A percentile compares a stretch with the other conserved stretches of the same genome.
Conservation (phyloP, 2,113 vertebrate genomes). For the Microtus pennsylvanicus region DNA sequence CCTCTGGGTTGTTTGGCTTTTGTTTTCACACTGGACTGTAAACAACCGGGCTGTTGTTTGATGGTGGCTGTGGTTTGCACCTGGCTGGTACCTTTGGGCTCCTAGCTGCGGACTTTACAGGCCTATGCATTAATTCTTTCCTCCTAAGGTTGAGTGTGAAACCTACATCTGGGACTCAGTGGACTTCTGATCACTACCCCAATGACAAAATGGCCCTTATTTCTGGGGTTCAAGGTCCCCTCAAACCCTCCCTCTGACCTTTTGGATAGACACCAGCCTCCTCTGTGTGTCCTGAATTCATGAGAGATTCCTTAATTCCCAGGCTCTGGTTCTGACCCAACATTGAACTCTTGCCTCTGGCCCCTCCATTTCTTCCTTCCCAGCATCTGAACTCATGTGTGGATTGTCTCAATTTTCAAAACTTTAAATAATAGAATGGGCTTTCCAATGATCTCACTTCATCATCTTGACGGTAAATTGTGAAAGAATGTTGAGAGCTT, state of each 20-base stretch:
- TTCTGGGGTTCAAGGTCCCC: background rate
- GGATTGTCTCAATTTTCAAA: background rate
- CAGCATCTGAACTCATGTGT: background rate
- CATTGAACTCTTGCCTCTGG: background rate
- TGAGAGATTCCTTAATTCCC: rapidly evolving
- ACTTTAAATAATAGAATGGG: background rate
- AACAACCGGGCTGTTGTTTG: background rate
- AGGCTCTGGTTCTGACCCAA: background rate
- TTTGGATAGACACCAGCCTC: rapidly evolving
- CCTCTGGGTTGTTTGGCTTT: background rate
- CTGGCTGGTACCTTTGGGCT: background rate
- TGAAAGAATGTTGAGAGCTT: background rate
- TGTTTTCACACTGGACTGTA: background rate
- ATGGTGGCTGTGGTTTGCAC: background rate
- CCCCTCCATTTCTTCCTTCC: background rate
- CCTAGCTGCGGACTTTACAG: background rate
- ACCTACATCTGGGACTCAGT: background rate
- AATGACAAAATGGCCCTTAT: background rate
- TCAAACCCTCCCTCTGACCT: background rate
- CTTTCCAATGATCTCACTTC: background rate
- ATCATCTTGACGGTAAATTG: background rate
- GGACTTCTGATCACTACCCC: background rate
- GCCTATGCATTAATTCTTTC: background rate
- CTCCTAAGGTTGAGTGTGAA: background rate
- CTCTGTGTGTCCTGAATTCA: background rate